These are phyloP conservation scores for Notolabrus celidotus DNA, from an alignment of 2,797 vertebrate species.

Conservation along the genomic window DNA sequence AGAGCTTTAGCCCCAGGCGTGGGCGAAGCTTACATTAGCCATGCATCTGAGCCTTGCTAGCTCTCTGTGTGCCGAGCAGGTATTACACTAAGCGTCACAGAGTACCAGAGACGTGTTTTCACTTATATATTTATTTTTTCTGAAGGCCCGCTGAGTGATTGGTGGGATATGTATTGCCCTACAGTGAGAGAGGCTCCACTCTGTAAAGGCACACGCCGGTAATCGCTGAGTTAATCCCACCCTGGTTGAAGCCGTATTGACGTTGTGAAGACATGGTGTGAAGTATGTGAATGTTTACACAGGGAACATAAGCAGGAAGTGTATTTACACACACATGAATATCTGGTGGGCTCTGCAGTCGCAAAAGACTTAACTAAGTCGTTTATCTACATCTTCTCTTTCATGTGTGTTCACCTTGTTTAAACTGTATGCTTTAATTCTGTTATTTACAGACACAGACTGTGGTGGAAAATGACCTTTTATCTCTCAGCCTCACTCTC, in stretches of 20 bases:
- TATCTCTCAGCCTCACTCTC: background rate
- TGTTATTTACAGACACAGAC: conserved; percentile 4
- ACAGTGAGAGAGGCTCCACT: conserved; percentile 73
- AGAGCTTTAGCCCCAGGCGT: conserved; percentile 61
- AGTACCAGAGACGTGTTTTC: conserved; percentile 42
- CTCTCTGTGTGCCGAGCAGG: conserved; percentile 61
- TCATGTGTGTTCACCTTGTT: background rate
- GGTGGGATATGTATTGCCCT: conserved; percentile 69
- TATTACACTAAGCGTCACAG: conserved; percentile 56
- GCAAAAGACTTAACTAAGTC: conserved; percentile 7
- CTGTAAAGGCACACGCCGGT: conserved; percentile 63
- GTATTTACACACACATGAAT: conserved; percentile 37
- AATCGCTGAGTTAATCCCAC: conserved; percentile 74
- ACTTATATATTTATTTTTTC: conserved; percentile 19
- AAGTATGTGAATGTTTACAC: conserved; percentile 72
- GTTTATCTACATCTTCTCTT: conserved; percentile 37
- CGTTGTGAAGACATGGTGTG: conserved; percentile 64
- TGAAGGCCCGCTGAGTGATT: conserved; percentile 69
- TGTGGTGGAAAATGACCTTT: conserved; percentile 1
- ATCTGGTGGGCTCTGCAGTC: conserved; percentile 32
- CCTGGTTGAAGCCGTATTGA: conserved; percentile 73
- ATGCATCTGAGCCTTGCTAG: conserved; percentile 62
- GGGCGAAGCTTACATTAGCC: conserved; percentile 64
- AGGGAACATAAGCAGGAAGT: conserved; percentile 27
- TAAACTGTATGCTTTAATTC: background rate